Evolutionary conservation across 1,140 invertebrate genomes (phyloP), one percentile per base, ranked within the genome.

Genomic region (Pachyrhynchus sulphureomaculatus): DNA sequence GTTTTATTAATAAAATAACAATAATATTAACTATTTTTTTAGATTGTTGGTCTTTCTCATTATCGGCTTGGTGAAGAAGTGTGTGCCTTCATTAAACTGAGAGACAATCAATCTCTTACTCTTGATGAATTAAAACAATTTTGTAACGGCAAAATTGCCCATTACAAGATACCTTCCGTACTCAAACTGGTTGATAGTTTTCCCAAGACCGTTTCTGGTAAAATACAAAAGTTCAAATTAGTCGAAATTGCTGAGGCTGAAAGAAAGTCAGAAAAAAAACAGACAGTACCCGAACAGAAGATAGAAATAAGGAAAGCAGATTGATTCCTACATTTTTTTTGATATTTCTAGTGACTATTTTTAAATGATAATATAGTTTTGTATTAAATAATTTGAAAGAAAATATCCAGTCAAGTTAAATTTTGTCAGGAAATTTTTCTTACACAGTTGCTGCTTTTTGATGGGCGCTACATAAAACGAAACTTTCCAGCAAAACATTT

Each of bases 21-120:
- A 32, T 6, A 5, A 32, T 6, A 6, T 32, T 6, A 32, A 32
- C 5, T 52, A 23, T 34, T 34, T 33, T 70, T 68, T 42, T 53
- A 75, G 73, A 78, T 82, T 4, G 82, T 93, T 68, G 92, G 92
- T 20, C 83, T 94, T 0, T 80, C 89, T 17, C 91, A 95, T 69
- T 80, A 88, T 44, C 77, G 93, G 52, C 80, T 92, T 37, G 93
- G 93, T 0, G 94, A 96, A 79, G 90, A 93, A 71, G 78, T 95
- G n/a, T 92, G 89, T 74, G 91, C 88, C 0, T 92, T 88, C 71
- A 77, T 96, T 0, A 62, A 67, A 49, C 6, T 67, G 4, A 64
- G 64, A 57, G 26, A 56, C n/a, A 77, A 76, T 2, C 63, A 75
- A 0, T 78, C 73, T 3, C 56, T 86, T 1, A 84, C 79, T 0